These are phyloP conservation scores for Megathymus violae DNA, from an alignment of 1,140 invertebrate genomes.

Conservation along the genomic window DNA sequence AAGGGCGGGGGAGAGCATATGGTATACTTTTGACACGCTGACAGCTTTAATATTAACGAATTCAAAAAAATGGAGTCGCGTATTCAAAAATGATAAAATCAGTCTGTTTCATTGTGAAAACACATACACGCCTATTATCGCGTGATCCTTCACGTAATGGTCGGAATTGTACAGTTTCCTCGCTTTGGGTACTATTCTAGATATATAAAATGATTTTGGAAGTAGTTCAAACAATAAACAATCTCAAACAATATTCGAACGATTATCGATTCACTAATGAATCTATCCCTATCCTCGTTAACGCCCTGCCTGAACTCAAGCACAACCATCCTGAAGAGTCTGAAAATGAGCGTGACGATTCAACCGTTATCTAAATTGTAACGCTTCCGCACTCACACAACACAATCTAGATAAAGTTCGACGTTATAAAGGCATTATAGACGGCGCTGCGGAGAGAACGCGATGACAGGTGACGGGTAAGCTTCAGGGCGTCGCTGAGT, in stretches of 20 bases:
- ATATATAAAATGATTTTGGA: no score
- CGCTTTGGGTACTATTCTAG: no score
- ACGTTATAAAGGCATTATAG: conserved; percentile 43
- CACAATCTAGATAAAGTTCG: conserved; percentile 46
- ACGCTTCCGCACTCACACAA: conserved; percentile 43
- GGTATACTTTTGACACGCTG: conserved; percentile 13
- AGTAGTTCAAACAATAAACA: no score
- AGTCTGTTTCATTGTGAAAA: no score
- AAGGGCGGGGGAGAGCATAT: conserved; percentile 23
- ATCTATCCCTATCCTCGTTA: no score
- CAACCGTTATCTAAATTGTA: conserved; percentile 50
- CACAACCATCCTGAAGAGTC: not conserved
- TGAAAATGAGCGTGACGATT: conserved; percentile 13
- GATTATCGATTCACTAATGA: no score
- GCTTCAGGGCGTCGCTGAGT: conserved; percentile 60
- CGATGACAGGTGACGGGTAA: conserved; percentile 69
- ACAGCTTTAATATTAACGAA: conserved; percentile 5
- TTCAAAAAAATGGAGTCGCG: no score
- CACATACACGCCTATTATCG: no score
- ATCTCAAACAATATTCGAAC: no score
- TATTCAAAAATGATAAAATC: no score
- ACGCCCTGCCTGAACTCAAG: not conserved
- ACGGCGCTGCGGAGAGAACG: conserved; percentile 44
- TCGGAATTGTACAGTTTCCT: no score
- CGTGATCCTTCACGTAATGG: no score